phyloP scores from a whole-genome alignment of 2,797 vertebrate genomes.

The Peromyscus eremicus region DNA sequence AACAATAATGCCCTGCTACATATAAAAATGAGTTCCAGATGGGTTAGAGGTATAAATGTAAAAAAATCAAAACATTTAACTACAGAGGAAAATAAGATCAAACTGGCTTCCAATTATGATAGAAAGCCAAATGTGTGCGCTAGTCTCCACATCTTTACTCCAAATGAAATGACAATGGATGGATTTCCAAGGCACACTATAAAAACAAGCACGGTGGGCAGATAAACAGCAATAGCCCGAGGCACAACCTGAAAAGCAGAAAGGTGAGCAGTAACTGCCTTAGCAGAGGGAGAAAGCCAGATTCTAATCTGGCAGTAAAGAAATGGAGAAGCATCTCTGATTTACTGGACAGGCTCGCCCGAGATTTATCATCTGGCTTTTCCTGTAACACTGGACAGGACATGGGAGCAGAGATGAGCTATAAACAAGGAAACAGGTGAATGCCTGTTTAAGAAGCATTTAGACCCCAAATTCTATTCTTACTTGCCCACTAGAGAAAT shows the following conservation, averaged over 20 bases:
- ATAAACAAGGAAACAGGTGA: conserved; percentile 12
- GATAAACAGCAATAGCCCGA: background rate
- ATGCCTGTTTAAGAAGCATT: background rate
- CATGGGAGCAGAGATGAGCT: background rate
- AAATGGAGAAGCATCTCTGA: conserved; percentile 40
- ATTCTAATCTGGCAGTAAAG: conserved; percentile 18
- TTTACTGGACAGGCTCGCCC: background rate
- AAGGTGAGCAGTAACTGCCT: background rate
- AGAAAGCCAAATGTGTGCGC: background rate
- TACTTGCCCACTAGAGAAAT: background rate
- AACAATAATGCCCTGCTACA: background rate
- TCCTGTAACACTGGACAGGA: background rate
- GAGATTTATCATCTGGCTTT: conserved; percentile 39
- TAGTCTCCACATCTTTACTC: background rate
- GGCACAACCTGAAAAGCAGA: background rate
- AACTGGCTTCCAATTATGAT: background rate
- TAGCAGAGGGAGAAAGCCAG: background rate
- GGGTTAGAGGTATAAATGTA: background rate
- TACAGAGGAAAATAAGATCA: background rate
- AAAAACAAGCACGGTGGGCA: background rate
- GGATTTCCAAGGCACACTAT: background rate
- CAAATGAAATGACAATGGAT: background rate
- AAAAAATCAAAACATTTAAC: conserved; percentile 30
- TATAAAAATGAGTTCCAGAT: conserved; percentile 45
- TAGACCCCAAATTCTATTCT: background rate